Evolutionary conservation across 2,797 vertebrate species (phyloP).

Genomic region (Mallotus villosus): DNA sequence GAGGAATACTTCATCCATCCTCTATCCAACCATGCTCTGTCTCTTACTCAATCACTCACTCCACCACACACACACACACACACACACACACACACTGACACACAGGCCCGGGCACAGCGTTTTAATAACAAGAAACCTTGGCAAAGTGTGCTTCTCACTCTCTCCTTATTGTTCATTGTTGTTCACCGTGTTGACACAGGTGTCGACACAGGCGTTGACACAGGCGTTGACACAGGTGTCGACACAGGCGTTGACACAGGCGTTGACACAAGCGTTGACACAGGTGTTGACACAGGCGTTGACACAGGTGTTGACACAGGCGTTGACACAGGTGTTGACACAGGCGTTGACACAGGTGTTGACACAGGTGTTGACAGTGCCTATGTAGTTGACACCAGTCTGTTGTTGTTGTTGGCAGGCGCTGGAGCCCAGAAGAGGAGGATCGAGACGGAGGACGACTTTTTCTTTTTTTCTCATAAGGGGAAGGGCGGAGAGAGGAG

Average conservation of each 20-base stretch:
- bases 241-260: not conserved
- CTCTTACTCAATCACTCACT: not conserved
- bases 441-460: constrained; percentile 12
- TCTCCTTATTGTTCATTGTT: not conserved
- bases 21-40: not conserved
- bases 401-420: constrained; percentile 2
- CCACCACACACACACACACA: not conserved
- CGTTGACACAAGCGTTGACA: too few relatives aligned
- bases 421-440: not conserved
- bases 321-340: not conserved
- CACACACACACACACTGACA: too few relatives aligned
- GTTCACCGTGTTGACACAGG: not conserved
- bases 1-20: not conserved
- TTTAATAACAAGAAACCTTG: too few relatives aligned
- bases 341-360: not conserved
- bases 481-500: constrained; percentile 51
- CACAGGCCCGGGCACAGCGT: too few relatives aligned
- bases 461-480: constrained; percentile 17
- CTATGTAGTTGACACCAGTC: not conserved
- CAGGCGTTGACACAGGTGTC: not conserved
- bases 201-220: not conserved
- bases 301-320: not conserved
- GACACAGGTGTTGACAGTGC: not conserved
- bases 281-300: not conserved
- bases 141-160: not conserved